A percentile compares a stretch with the other conserved stretches of the same genome.
Conservation (phyloP, 2,113 vertebrate genomes). For the Orientallactaga bullata region DNA sequence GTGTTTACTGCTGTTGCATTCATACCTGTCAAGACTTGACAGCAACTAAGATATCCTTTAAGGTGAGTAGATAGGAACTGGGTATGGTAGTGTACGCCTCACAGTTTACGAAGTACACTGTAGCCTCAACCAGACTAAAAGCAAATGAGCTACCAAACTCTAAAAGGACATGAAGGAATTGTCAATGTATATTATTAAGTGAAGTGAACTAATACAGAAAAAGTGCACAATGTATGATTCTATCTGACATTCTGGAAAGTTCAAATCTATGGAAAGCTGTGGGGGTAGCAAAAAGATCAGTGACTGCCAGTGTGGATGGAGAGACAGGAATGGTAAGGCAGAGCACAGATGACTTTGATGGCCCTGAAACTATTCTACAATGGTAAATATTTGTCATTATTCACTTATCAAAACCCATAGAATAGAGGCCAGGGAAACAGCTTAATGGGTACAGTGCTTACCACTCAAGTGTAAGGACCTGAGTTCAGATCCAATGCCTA, state of each 20-base stretch:
- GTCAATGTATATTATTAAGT: not conserved
- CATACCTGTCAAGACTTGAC: not conserved
- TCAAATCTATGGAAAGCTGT: not conserved
- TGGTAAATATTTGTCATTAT: no score
- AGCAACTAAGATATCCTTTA: not conserved
- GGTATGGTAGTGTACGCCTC: no score
- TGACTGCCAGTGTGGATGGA: not conserved
- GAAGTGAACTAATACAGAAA: not conserved
- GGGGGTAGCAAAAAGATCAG: not conserved
- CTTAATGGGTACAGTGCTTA: no score
- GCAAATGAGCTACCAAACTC: not conserved
- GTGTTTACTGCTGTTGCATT: not conserved
- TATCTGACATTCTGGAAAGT: not conserved
- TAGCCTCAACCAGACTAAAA: not conserved
- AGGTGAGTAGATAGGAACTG: not conserved
- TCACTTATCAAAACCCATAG: not conserved
- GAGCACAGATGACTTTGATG: not conserved
- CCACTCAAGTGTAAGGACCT: no score
- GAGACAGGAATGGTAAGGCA: not conserved
- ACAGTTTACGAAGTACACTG: no score
- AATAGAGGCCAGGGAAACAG: no score
- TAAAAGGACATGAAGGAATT: not conserved
- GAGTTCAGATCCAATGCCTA: no score
- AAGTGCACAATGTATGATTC: not conserved
- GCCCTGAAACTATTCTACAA: not conserved